Evolutionary conservation across 2,888 invertebrate genomes (phyloP).

Genomic region (Ariolimax columbianus): DNA sequence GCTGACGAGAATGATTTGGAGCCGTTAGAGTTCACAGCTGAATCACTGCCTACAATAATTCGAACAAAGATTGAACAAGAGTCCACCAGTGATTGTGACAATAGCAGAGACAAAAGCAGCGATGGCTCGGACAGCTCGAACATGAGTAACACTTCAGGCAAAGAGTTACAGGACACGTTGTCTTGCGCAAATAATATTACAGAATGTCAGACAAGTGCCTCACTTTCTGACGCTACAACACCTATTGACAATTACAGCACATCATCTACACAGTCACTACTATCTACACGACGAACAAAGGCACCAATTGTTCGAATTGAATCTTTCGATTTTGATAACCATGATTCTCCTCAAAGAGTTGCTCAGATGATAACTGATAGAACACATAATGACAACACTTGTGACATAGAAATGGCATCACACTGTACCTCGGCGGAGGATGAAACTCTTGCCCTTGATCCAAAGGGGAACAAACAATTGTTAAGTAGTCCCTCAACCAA

Average conservation of each 20-base stretch:
- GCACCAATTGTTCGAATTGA: slow-evolving; percentile 47
- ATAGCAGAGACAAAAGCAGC: slow-evolving; percentile 27
- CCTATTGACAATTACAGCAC: not conserved
- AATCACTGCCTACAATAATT: slow-evolving; percentile 49
- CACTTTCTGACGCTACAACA: not conserved
- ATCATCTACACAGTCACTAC: not conserved
- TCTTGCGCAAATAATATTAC: not conserved
- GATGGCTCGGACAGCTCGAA: not conserved
- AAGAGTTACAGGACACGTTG: not conserved
- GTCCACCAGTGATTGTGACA: slow-evolving; percentile 32
- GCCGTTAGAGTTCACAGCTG: slow-evolving; percentile 22
- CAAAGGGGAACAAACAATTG: not conserved
- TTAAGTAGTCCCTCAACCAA: not conserved
- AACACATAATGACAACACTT: not conserved
- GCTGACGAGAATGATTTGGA: slow-evolving; percentile 36
- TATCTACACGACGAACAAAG: slow-evolving; percentile 17
- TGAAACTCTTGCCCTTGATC: not conserved
- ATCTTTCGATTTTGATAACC: slow-evolving; percentile 36
- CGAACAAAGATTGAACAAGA: slow-evolving; percentile 37
- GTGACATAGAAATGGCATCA: not conserved
- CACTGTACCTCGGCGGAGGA: not conserved
- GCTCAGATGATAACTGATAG: not conserved
- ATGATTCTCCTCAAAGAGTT: not conserved
- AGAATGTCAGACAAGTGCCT: not conserved
- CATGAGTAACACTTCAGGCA: not conserved